Percentiles rank a stretch among this genome's conserved stretches.
phyloP scores from a whole-genome alignment of 1,140 invertebrate species.

The Macrotrachela quadricornifera region DNA sequence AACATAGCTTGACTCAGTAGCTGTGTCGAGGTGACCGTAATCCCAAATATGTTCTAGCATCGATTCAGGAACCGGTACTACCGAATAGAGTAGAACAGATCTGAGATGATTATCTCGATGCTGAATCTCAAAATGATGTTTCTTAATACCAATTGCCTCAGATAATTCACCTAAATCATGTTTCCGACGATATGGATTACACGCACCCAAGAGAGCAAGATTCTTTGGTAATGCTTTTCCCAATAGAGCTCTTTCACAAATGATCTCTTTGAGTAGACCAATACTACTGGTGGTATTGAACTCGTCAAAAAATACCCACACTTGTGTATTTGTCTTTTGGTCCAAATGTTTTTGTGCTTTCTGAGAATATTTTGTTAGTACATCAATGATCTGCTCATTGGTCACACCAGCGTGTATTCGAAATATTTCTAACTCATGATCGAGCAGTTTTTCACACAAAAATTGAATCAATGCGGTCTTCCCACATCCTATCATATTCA shows the following conservation, averaged over 20 bases:
- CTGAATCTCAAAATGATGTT: neutral
- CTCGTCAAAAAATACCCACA: conserved; percentile 22
- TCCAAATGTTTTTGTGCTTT: neutral
- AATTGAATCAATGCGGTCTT: conserved; percentile 14
- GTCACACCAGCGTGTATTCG: too few relatives aligned
- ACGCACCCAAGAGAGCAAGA: too few relatives aligned
- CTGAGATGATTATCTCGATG: conserved; percentile 12
- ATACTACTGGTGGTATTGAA: conserved; percentile 26
- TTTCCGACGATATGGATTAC: too few relatives aligned
- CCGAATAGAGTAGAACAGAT: conserved; percentile 14
- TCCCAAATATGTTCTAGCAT: conserved; percentile 16
- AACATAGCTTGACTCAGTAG: conserved; percentile 13
- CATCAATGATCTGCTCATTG: too few relatives aligned
- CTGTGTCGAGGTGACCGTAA: conserved; percentile 12
- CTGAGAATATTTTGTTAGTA: too few relatives aligned
- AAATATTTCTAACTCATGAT: too few relatives aligned
- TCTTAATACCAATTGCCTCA: too few relatives aligned
- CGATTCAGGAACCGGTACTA: conserved; percentile 13
- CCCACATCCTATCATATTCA: too few relatives aligned
- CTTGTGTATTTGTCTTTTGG: conserved; percentile 7
- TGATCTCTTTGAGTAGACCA: conserved; percentile 23
- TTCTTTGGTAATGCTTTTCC: conserved; percentile 4
- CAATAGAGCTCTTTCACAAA: conserved; percentile 19
- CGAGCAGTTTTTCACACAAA: neutral
- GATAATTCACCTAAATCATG: too few relatives aligned